Evolutionary conservation across 2,888 invertebrate species (phyloP).

Genomic region (Quadriops clusia): DNA sequence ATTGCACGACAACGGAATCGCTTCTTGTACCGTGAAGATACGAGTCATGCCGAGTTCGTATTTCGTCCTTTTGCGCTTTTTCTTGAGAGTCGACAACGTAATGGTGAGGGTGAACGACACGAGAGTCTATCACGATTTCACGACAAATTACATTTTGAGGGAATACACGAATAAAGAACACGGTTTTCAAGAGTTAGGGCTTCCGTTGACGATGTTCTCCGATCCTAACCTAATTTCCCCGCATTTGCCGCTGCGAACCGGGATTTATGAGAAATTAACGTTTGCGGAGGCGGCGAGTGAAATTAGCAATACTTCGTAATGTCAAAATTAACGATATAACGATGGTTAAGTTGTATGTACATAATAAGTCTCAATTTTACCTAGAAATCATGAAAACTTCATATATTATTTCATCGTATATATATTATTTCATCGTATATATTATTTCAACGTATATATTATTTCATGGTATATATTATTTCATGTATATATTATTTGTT

Average conservation of each 20-base stretch:
- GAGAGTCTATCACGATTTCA: slow-evolving; percentile 67
- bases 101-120: slow-evolving; percentile 82
- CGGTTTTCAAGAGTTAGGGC: slow-evolving; percentile 53
- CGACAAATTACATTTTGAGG: slow-evolving; percentile 64
- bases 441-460: too few relatives aligned
- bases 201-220: slow-evolving; percentile 48
- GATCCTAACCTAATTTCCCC: slow-evolving; percentile 58
- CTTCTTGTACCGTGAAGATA: slow-evolving; percentile 87
- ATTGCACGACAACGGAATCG: slow-evolving; percentile 93
- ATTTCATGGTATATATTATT: too few relatives aligned
- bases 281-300: slow-evolving; percentile 2
- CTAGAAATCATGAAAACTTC: too few relatives aligned
- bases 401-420: too few relatives aligned
- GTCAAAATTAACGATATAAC: neutral
- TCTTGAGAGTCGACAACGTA: slow-evolving; percentile 89
- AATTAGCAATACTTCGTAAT: neutral
- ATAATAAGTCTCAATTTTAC: too few relatives aligned
- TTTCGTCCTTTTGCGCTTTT: slow-evolving; percentile 81
- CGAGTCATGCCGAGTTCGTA: slow-evolving; percentile 93
- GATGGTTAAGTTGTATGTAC: neutral
- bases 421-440: too few relatives aligned
- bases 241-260: slow-evolving; percentile 46
- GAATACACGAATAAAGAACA: slow-evolving; percentile 76
- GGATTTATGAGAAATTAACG: slow-evolving; percentile 35
- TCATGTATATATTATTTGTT: too few relatives aligned